phyloP scores from a whole-genome alignment of 2,113 vertebrate genomes.

The Marmota monax region DNA sequence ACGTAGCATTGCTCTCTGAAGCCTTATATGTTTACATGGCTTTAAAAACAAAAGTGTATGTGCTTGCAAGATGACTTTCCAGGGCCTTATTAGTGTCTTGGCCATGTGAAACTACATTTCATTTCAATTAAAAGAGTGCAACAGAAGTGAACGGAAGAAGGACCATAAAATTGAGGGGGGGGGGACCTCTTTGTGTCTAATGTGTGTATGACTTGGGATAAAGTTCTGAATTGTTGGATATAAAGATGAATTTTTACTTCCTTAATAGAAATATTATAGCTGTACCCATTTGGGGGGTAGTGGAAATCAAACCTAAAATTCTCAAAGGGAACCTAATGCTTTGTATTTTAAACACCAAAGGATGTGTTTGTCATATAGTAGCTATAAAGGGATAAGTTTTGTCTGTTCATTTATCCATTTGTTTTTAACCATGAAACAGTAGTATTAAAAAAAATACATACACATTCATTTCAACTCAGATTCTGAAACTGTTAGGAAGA shows the following conservation, averaged over 20 bases:
- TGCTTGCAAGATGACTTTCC: background rate
- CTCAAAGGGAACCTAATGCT: background rate
- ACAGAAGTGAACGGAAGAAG: slow-evolving; percentile 33
- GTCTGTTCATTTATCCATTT: background rate
- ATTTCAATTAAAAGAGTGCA: slow-evolving; percentile 23
- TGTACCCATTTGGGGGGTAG: background rate
- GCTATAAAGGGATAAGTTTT: background rate
- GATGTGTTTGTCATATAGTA: background rate
- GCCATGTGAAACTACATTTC: background rate
- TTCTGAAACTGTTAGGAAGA: fast-evolving
- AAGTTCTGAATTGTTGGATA: background rate
- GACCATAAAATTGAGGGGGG: background rate
- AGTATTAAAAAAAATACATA: background rate
- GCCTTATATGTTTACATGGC: background rate
- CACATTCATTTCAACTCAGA: fast-evolving
- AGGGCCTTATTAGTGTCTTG: background rate
- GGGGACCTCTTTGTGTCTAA: background rate
- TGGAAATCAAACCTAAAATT: slow-evolving; percentile 40
- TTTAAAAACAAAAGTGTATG: slow-evolving; percentile 29
- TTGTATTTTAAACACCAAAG: background rate
- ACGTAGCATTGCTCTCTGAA: background rate
- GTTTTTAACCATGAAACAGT: background rate
- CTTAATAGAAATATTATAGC: background rate
- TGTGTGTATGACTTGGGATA: background rate
- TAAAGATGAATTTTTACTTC: background rate